Evolutionary conservation across 2,113 vertebrate genomes (phyloP).

Genomic region (Peromyscus maniculatus): DNA sequence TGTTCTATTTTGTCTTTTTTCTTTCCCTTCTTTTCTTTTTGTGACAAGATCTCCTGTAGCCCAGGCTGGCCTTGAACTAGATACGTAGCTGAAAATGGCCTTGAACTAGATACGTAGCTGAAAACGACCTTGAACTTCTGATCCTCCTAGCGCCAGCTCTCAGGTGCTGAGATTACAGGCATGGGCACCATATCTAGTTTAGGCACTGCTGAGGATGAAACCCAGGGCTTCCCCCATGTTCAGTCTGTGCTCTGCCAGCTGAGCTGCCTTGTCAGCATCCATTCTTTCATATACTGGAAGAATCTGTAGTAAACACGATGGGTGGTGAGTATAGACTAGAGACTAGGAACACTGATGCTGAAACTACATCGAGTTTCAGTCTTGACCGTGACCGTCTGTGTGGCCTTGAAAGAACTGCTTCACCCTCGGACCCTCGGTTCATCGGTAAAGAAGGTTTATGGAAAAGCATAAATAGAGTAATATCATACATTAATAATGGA

Average conservation of each 20-base stretch:
- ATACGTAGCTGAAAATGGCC: too few relatives aligned
- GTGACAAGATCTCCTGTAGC: not conserved
- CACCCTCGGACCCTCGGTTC: too few relatives aligned
- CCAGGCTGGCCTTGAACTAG: not conserved
- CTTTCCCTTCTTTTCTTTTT: not conserved
- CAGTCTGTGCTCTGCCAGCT: not conserved
- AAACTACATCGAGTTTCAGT: accelerated
- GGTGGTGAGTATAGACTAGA: not conserved
- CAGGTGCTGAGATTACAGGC: too few relatives aligned
- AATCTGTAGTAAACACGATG: not conserved
- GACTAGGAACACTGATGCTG: not conserved
- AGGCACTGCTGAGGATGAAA: not conserved
- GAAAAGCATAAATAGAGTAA: not conserved
- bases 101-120: not conserved
- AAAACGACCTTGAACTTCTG: not conserved
- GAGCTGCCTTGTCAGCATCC: not conserved
- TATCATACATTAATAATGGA: not conserved
- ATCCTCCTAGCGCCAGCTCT: not conserved
- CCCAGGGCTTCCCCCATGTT: not conserved
- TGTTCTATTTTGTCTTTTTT: not conserved
- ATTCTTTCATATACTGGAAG: not conserved
- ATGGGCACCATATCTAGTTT: not conserved
- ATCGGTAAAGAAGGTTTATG: not conserved
- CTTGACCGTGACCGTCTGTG: not conserved
- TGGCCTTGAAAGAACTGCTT: not conserved